Conservation (phyloP, 37 sponge, comb jelly and placozoan genomes). For the Haliclona indistincta region DNA sequence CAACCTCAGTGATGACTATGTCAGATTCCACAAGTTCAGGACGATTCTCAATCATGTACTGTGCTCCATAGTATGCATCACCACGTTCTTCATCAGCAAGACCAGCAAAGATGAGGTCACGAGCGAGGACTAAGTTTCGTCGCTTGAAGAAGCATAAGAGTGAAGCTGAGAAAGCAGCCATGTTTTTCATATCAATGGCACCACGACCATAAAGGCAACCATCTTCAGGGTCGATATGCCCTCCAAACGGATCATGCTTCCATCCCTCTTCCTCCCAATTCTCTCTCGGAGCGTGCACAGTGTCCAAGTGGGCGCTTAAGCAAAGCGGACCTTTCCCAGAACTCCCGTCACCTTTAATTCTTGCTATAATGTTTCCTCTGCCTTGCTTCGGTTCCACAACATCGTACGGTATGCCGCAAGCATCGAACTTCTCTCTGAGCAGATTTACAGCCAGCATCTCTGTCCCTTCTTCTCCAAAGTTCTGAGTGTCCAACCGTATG, state of each 20-base stretch:
- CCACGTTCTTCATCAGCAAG: conserved; percentile 77
- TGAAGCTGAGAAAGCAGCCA: conserved; percentile 78
- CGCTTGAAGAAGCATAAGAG: conserved; percentile 65
- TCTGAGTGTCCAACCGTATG: conserved; percentile 72
- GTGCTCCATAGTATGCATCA: conserved; percentile 59
- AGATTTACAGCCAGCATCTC: conserved; percentile 63
- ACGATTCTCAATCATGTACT: conserved; percentile 69
- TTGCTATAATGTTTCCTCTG: conserved; percentile 81
- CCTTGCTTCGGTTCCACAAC: conserved; percentile 68
- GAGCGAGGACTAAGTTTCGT: conserved; percentile 35
- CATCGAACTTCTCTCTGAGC: conserved; percentile 50
- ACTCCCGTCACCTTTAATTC: conserved; percentile 64
- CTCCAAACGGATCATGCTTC: conserved; percentile 80
- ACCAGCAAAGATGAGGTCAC: conserved; percentile 86
- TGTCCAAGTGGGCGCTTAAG: conserved; percentile 81
- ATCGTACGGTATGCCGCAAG: conserved; percentile 62
- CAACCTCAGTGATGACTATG: conserved; percentile 75
- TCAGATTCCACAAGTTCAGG: conserved; percentile 78
- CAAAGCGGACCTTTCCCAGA: conserved; percentile 56
- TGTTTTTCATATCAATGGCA: conserved; percentile 85
- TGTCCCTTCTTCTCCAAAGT: conserved; percentile 75
- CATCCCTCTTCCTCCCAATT: conserved; percentile 80
- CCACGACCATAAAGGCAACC: conserved; percentile 88
- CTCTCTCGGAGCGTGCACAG: conserved; percentile 77
- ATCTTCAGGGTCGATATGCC: conserved; percentile 79